Evolutionary conservation across 2,113 vertebrate genomes (phyloP), one percentile per base, ranked within the genome.

Genomic region (Craseonycteris thonglongyai): DNA sequence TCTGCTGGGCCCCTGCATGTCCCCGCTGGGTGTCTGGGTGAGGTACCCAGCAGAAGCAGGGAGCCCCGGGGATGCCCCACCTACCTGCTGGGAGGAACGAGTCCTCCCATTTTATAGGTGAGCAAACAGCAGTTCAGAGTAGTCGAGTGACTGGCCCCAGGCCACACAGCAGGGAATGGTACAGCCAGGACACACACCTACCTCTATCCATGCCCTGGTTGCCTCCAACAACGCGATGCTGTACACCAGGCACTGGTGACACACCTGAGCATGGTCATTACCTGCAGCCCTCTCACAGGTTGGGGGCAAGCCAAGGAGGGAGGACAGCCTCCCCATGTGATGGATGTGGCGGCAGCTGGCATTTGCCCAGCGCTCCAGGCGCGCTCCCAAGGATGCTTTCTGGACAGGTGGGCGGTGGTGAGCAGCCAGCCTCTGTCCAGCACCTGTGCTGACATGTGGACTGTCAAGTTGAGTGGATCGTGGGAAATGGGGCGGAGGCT

Each of bases 321-420:
- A 22, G 42, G 54, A 38, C 12, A 11, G 6, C 66, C n/a, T n/a
- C 54, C 65, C 22, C 8, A 2, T 0, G 3, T 16, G 58, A 38
- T 13, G 45, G 59, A 26, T 28, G 14, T 5, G 16, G 19, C 30
- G 3, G 7, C n/a, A 56, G 47, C 54, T 61, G 71, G 51, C 12
- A 49, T 16, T 91, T 28, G 15, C 13, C 0, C 2, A 15, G 7
- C 4, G 2, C 0, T 5, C 84, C 4, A 65, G 56, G 28, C 10
- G 2, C 28, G 18, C 14, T 5, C 33, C 33, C 74, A 13, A 58
- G n/a, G 40, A 24, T 0, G 0, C 26, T 21, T 76, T 0, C 1
- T 12, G 30, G 59, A 11, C 9, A 54, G 28, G 47, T 18, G 13
- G 56, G 26, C 14, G 28, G 68, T 5, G 19, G 35, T 1, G 38